Evolutionary conservation across 2,888 invertebrate genomes (phyloP).

Genomic region (Mesoligia furuncula): DNA sequence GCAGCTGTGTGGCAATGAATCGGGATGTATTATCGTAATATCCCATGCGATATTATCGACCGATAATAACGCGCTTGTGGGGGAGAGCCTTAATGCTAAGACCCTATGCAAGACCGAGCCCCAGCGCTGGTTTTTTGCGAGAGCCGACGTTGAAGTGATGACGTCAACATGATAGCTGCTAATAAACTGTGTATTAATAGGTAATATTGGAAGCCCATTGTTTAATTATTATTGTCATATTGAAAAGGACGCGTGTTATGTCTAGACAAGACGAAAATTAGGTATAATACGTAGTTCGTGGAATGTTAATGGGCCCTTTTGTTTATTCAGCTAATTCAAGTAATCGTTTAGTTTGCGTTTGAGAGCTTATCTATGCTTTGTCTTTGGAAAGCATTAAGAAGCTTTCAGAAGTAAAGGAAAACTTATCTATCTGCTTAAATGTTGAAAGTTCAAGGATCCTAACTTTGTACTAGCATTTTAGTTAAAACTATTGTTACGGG

Average conservation of each 20-base stretch:
- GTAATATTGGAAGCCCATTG: background rate
- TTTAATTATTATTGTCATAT: background rate
- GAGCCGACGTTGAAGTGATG: too few species aligned
- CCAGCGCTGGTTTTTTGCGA: too few species aligned
- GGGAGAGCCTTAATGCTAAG: too few species aligned
- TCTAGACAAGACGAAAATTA: conserved; percentile 10
- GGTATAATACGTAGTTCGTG: background rate
- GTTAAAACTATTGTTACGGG: background rate
- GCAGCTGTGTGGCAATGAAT: too few species aligned
- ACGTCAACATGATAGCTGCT: too few species aligned
- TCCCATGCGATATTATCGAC: too few species aligned
- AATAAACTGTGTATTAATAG: background rate
- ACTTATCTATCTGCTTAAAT: background rate
- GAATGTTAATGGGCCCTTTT: background rate
- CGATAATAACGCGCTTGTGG: too few species aligned
- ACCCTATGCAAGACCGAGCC: too few species aligned
- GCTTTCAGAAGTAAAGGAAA: background rate
- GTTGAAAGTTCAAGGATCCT: background rate
- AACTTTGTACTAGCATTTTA: background rate
- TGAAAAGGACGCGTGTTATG: background rate
- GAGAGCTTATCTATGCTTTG: background rate
- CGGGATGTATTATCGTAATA: too few species aligned
- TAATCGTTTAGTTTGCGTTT: conserved; percentile 11
- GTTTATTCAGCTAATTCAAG: conserved; percentile 1
- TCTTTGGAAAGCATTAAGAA: background rate